phyloP scores from a whole-genome alignment of 2,797 vertebrate species.

The Chromis chromis region DNA sequence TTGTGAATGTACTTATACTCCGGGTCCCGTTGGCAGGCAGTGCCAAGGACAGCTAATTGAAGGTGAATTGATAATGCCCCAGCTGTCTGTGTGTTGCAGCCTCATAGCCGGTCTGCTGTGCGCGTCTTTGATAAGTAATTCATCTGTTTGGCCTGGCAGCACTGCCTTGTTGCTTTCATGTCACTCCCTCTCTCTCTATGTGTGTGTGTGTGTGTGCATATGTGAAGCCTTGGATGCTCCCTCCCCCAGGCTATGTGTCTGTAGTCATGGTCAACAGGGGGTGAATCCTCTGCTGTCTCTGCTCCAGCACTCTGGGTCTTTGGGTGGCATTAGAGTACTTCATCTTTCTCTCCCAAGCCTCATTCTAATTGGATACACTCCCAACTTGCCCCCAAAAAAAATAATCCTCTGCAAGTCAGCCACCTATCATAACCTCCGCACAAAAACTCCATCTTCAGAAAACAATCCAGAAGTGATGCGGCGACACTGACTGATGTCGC shows the following conservation, averaged over 20 bases:
- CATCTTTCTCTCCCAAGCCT: conserved; percentile 51
- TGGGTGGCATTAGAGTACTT: conserved; percentile 57
- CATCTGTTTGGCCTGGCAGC: conserved; percentile 80
- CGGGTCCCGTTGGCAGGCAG: conserved; percentile 59
- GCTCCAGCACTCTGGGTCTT: conserved; percentile 60
- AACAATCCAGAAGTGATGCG: conserved; percentile 20
- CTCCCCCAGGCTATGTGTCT: conserved; percentile 74
- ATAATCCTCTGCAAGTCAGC: conserved; percentile 14
- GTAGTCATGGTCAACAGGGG: conserved; percentile 77
- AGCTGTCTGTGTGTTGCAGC: conserved; percentile 70
- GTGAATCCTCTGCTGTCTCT: conserved; percentile 66
- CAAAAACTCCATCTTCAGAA: conserved; percentile 35
- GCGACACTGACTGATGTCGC: conserved; percentile 33
- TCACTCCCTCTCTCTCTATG: conserved; percentile 44
- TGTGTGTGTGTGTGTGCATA: conserved; percentile 35
- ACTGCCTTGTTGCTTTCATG: conserved; percentile 79
- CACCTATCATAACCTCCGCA: conserved; percentile 40
- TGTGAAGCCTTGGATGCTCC: conserved; percentile 67
- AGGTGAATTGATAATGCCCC: conserved; percentile 80
- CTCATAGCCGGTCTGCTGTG: conserved; percentile 67
- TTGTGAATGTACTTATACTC: conserved; percentile 44
- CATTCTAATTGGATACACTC: not conserved
- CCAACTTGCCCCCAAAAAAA: not conserved
- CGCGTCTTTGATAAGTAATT: conserved; percentile 80
- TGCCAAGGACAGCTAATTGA: conserved; percentile 77